phyloP scores from a whole-genome alignment of 2,888 invertebrate species.

The Perithous albicinctus region DNA sequence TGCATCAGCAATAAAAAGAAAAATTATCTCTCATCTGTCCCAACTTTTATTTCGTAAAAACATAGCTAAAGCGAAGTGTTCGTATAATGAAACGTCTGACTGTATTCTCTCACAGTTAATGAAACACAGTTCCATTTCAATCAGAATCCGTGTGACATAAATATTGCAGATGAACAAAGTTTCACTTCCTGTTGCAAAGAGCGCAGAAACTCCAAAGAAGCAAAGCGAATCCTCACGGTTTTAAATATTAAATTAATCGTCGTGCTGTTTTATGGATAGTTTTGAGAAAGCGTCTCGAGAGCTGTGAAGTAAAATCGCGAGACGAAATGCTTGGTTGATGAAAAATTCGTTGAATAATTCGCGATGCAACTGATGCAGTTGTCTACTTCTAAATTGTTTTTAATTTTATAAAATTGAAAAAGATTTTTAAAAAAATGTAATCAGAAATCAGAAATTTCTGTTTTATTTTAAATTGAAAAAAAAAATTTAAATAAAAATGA shows the following conservation, averaged over 20 bases:
- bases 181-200: constrained; percentile 17
- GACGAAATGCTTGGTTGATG: constrained; percentile 41
- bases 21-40: no score
- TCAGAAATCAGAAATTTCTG: no score
- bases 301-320: constrained; percentile 46
- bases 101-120: background rate
- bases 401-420: no score
- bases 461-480: no score
- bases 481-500: no score
- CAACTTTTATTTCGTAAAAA: no score
- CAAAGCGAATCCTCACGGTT: background rate
- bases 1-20: no score
- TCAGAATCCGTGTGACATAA: constrained; percentile 1
- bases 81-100: background rate
- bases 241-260: constrained; percentile 64
- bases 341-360: constrained; percentile 60
- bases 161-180: constrained; percentile 20
- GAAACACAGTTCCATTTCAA: background rate
- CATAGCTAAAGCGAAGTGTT: no score
- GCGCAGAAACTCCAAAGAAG: background rate
- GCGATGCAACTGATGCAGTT: constrained; percentile 36
- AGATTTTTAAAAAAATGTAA: no score
- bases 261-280: constrained; percentile 48
- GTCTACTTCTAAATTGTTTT: no score
- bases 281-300: constrained; percentile 31